Conservation (phyloP, 2,113 vertebrate species). For the Sigmodon hispidus region DNA sequence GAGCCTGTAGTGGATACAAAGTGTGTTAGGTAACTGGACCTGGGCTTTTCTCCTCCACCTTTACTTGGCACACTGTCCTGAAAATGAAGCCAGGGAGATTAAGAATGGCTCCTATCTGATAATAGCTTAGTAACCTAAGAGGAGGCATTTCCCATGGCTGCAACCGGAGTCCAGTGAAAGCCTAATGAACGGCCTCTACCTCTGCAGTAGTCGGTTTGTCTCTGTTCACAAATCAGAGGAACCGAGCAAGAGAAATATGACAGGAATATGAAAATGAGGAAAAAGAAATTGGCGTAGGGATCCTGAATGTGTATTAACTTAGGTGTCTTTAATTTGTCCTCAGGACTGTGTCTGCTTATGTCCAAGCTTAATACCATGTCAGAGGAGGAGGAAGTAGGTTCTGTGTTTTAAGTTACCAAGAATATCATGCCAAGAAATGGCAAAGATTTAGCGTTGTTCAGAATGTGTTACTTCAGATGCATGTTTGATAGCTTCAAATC, state of each 20-base stretch:
- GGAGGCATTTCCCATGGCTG: conserved; percentile 64
- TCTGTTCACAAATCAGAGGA: conserved; percentile 27
- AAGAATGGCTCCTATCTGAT: conserved; percentile 71
- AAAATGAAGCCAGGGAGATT: conserved; percentile 68
- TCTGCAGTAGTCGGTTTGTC: conserved; percentile 1
- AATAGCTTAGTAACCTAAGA: conserved; percentile 71
- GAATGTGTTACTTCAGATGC: conserved; percentile 35
- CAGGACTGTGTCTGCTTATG: not conserved
- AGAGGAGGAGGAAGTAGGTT: not conserved
- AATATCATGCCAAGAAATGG: not conserved
- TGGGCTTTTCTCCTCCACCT: conserved; percentile 31
- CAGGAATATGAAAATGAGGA: not conserved
- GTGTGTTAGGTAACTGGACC: conserved; percentile 3
- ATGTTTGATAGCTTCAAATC: conserved; percentile 12
- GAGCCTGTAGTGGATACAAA: conserved; percentile 16
- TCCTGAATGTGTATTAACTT: conserved; percentile 14
- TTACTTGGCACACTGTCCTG: conserved; percentile 59
- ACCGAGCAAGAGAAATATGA: conserved; percentile 13
- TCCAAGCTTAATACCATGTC: not conserved
- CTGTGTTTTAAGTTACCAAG: not conserved
- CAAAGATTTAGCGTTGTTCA: conserved; percentile 34
- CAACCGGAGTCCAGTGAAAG: conserved; percentile 56
- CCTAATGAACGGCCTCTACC: conserved; percentile 52
- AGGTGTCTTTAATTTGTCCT: conserved; percentile 38
- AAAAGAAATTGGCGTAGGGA: not conserved